Evolutionary conservation across 2,888 invertebrate species (phyloP), one percentile per base, ranked within the genome.

Genomic region (Aproaerema taeniolella): DNA sequence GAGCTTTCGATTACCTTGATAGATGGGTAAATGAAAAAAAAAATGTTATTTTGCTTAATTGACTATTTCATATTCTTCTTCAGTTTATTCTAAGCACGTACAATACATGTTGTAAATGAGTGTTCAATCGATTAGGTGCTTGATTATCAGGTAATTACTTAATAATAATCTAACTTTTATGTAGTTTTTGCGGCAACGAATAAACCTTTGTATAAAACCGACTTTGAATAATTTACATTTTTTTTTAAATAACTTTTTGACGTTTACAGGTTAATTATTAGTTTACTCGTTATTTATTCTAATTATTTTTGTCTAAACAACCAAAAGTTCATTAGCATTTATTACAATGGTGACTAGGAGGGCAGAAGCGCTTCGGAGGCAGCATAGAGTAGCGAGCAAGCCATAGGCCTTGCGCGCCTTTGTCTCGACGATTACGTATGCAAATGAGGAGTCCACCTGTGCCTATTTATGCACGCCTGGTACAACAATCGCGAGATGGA

Each of bases 401-500:
- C 61, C 63, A 55, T 58, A 61, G 64, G 61, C 66, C 65, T n/a
- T n/a, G n/a, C n/a, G 59, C 59, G 65, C 67, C 73, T 79, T 81
- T 83, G 83, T 83, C 71, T 75, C 75, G 58, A 59, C 73, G 69
- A 77, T 79, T 78, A 80, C 62, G 76, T 79, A 85, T 72, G 71
- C 61, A 66, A 70, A 72, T 70, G 66, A 57, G 53, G 53, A 50
- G 60, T 67, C 71, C 74, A 77, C 74, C 82, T 82, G 81, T 74
- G 73, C 63, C 70, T 61, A 51, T 61, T 68, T 72, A 77, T 80
- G 73, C 61, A 53, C 54, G 57, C 71, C 75, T 77, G 67, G 79
- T 77, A 75, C 67, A 74, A 71, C 36, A 73, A 69, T 68, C 61
- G 68, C 67, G 57, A 58, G 64, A 69, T 74, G 74, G 70, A 74